Base-by-base conservation (phyloP, 1,140 invertebrate genomes). In the Micrasema longulum region DNA sequence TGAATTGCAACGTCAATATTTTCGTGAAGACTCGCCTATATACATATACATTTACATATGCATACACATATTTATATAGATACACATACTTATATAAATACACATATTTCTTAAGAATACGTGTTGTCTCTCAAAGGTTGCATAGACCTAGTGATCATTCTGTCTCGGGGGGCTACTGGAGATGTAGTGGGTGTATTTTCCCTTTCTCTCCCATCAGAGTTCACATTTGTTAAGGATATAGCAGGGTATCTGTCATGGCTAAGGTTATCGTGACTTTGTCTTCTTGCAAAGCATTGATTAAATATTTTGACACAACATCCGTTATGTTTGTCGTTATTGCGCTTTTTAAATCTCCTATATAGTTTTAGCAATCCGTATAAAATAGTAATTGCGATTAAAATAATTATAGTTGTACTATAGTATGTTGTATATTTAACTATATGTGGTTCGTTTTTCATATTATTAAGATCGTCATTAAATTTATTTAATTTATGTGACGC, bases 381-480 rank as follows among this genome's bases (percentile, higher is more conserved):
- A 16, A 3, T 16, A 5, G 11, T 11, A 5, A 43, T n/a, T 43
- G 4, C 41, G 12, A 43, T 2, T 5, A 43, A 11, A 16, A 11
- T 5, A 5, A n/a, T 5, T 2, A 43, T 3, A 5, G 12, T 43
- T 3, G 50, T 20, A 18, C n/a, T 52, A 57, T 35, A 31, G 35
- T 35, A 57, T 6, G 10, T 2, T 7, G 53, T 23, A 16, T 57
- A 57, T 31, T 57, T 57, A 4, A 57, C 16, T 31, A 57, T 14
- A 57, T 57, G 7, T n/a, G 53, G 53, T 57, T 62, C 20, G 12
- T 20, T 41, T 62, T 62, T 62, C 9, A 41, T 62, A 16, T 62
- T 38, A 6, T 43, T 18, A 12, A 63, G 31, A 18, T 43, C 60
- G 20, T 63, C 38, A 26, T 63, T 20, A n/a, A 63, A 63, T 43